These are phyloP conservation scores for Apamea crenata DNA, from an alignment of 2,888 invertebrate species.

Conservation along the genomic window DNA sequence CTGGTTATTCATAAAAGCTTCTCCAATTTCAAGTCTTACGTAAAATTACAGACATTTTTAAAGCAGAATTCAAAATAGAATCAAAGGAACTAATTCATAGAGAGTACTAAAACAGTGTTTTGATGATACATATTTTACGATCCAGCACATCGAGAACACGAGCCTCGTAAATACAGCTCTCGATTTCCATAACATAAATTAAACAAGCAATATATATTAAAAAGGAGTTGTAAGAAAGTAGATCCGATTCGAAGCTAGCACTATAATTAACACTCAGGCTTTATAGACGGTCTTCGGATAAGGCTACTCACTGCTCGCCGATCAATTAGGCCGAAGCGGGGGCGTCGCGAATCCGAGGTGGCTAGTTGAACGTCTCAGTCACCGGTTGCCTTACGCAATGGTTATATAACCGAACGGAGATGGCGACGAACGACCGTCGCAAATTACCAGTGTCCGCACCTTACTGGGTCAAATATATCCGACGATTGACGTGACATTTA, in stretches of 20 bases:
- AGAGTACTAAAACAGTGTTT: neutral
- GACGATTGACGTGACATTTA: slow-evolving; percentile 72
- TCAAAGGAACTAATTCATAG: neutral
- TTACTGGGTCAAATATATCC: slow-evolving; percentile 76
- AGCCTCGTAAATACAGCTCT: slow-evolving; percentile 11
- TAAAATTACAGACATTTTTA: neutral
- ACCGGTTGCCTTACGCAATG: slow-evolving; percentile 77
- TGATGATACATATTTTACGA: slow-evolving; percentile 19
- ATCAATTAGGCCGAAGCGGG: slow-evolving; percentile 57
- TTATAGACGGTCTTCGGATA: slow-evolving; percentile 56
- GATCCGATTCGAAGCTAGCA: slow-evolving; percentile 45
- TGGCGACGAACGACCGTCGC: slow-evolving; percentile 73
- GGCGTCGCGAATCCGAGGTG: slow-evolving; percentile 55
- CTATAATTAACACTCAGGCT: slow-evolving; percentile 39
- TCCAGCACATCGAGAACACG: neutral
- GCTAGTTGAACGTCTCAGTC: slow-evolving; percentile 73
- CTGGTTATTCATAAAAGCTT: slow-evolving; percentile 34
- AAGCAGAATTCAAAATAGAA: neutral
- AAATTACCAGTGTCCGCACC: slow-evolving; percentile 77
- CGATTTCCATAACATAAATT: slow-evolving; percentile 34
- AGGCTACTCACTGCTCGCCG: slow-evolving; percentile 45
- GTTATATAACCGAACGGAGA: slow-evolving; percentile 76
- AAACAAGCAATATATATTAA: slow-evolving; percentile 26
- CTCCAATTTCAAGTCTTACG: slow-evolving; percentile 27
- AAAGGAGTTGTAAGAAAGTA: slow-evolving; percentile 47